Evolutionary conservation across 2,888 invertebrate species (phyloP), one percentile per base, ranked within the genome.

Genomic region (Philopedon plagiatum): DNA sequence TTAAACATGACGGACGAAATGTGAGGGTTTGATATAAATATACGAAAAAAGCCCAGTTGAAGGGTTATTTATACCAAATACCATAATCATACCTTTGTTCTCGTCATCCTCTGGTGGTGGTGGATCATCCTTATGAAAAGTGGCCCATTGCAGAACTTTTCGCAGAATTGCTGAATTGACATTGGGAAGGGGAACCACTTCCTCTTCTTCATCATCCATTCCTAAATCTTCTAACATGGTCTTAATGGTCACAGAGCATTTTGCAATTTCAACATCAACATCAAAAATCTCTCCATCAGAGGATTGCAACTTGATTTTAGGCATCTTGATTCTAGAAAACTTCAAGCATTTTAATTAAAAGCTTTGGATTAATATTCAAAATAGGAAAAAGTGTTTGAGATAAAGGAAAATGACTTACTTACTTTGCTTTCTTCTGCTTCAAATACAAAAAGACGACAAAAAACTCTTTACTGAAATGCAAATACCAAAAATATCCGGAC

Each of bases 201-300:
- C 97, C 82, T 97, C 97, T 77, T 96, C 96, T 70, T 97, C 94
- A 54, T 94, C 95, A 81, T 96, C 96, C 92, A 95, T 93, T 11
- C 95, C 95, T 73, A 95, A 88, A 87, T 96, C 95, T 87, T 98
- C 98, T 79, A 99, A 89, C 96, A 99, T 99, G 2, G 98, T 99
- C 87, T 98, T 98, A 78, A 99, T 98, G 0, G 98, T 99, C 13
- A 97, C 96, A 0, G 98, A 98, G 85, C 97, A 97, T 88, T 97
- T 96, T 51, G 98, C 98, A 71, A 99, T 97, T 85, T 98, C 97
- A 0, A 97, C 94, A 82, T 98, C 98, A 0, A 98, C 97, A 78
- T 96, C 95, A 84, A 99, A 99, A 21, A 95, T 92, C 85, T 98
- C 98, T 61, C 95, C 96, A 86, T 99, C 98, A 0, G 95, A 95